Conservation (phyloP, 2,797 vertebrate species). For the Limosa lapponica region DNA sequence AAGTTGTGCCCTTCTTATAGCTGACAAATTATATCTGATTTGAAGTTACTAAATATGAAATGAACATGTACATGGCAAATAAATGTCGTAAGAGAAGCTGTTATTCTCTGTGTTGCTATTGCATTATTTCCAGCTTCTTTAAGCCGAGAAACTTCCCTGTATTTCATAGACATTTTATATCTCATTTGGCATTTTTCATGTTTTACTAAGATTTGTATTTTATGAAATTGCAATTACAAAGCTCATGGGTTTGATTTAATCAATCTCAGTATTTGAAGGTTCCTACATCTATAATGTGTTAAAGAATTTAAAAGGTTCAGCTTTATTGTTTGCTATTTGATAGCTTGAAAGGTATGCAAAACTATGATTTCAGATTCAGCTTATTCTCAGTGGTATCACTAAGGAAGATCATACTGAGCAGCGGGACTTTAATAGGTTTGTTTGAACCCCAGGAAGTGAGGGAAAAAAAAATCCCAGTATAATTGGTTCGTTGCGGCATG, state of each 20-base stretch:
- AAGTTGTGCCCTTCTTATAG: conserved; percentile 73
- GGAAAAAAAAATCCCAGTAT: conserved; percentile 31
- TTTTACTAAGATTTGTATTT: conserved; percentile 4
- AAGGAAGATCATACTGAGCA: conserved; percentile 69
- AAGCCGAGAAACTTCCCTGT: background rate
- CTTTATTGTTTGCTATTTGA: conserved; percentile 62
- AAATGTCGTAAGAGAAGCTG: background rate
- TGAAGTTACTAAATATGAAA: conserved; percentile 53
- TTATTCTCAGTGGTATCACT: conserved; percentile 69
- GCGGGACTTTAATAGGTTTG: conserved; percentile 70
- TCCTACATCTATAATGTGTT: conserved; percentile 28
- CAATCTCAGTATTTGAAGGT: conserved; percentile 35
- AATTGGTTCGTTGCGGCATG: conserved; percentile 71
- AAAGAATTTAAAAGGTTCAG: conserved; percentile 52
- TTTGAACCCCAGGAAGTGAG: conserved; percentile 69
- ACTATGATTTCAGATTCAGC: conserved; percentile 69
- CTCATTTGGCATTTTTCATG: background rate
- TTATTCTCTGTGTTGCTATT: background rate
- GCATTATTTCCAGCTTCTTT: background rate
- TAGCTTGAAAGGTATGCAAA: conserved; percentile 71
- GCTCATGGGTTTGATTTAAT: conserved; percentile 26
- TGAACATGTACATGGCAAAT: conserved; percentile 22
- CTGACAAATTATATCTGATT: conserved; percentile 71
- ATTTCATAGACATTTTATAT: background rate
- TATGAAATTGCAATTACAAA: conserved; percentile 15